Base-by-base conservation (phyloP, 2,888 invertebrate genomes). In the Cerceris ruficornis region DNA sequence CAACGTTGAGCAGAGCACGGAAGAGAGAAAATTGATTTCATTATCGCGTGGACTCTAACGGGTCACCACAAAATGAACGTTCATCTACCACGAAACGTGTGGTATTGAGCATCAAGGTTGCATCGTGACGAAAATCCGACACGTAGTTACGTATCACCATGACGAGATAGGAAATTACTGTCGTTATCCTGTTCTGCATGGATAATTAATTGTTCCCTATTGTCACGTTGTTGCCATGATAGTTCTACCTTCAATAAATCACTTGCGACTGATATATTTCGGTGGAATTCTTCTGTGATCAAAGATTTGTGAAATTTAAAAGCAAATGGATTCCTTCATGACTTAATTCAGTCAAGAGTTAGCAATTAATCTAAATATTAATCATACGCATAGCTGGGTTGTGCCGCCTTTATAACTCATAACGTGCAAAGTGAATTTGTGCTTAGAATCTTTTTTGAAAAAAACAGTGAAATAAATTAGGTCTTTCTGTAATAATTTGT, bases 41-140 rank as follows among this genome's bases (percentile, higher is more conserved):
- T 75, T 75, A 75, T 61, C 67, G 74, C 13, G 55, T n/a, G 60
- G 61, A 73, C 60, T 73, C 73, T 55, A 75, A 73, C 57, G 75
- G 67, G 73, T 73, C 50, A 67, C 75, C 75, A 28, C 67, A 46
- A 67, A 73, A 75, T 60, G 75, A 61, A 49, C 61, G 57, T 43
- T 55, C 74, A 75, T 73, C 43, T 67, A 73, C 55, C 62, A 6
- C 43, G 60, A 11, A 60, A 41, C 74, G 55, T 50, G 39, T 13
- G 74, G 55, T 65, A 46, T 65, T 17, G 74, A 75, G 50, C 61
- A 28, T 61, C 66, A 57, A 67, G 66, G 75, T 43, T 39, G 66
- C 61, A 28, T 75, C 65, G 42, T 28, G 49, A 8, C 15, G 58
- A 46, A 59, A 71, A 58, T 43, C 14, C 7, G 15, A 41, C 15